These are phyloP conservation scores for Etheostoma perlongum DNA, from an alignment of 2,797 vertebrate species.

Conservation along the genomic window DNA sequence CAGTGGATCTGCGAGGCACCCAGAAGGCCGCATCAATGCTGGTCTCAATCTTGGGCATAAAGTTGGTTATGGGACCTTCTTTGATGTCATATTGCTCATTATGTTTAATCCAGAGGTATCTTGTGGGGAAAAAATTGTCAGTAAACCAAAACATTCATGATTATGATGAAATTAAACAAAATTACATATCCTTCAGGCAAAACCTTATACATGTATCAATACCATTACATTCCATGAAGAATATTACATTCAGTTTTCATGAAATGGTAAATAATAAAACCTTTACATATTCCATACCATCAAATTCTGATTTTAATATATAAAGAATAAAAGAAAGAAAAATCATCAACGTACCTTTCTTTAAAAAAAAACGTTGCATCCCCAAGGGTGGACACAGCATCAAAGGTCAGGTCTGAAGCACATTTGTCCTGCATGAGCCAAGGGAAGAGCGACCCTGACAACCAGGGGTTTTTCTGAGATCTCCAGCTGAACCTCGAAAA, in stretches of 20 bases:
- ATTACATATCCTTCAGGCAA: background rate
- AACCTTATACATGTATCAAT: background rate
- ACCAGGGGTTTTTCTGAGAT: slow-evolving; percentile 60
- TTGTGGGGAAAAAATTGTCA: slow-evolving; percentile 26
- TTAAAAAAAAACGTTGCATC: slow-evolving; percentile 81
- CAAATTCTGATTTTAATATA: no score
- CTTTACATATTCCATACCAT: no score
- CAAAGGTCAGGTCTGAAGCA: slow-evolving; percentile 76
- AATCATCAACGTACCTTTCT: slow-evolving; percentile 57
- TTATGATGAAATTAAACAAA: background rate
- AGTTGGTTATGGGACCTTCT: slow-evolving; percentile 83
- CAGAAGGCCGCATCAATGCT: slow-evolving; percentile 84
- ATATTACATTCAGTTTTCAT: background rate
- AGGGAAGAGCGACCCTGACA: slow-evolving; percentile 56
- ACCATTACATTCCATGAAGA: background rate
- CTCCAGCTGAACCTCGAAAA: slow-evolving; percentile 58
- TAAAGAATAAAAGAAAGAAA: background rate
- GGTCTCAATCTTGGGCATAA: slow-evolving; percentile 83
- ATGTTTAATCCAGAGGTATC: slow-evolving; percentile 87
- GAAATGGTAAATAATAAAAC: no score
- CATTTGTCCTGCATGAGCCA: slow-evolving; percentile 75
- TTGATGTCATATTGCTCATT: slow-evolving; percentile 77
- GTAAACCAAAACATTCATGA: background rate
- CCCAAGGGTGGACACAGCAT: slow-evolving; percentile 73
- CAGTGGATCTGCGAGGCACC: slow-evolving; percentile 79